Evolutionary conservation across 37 sponge, comb jelly and placozoan species (phyloP), one percentile per base, ranked within the genome.

Genomic region (Geodia barretti): DNA sequence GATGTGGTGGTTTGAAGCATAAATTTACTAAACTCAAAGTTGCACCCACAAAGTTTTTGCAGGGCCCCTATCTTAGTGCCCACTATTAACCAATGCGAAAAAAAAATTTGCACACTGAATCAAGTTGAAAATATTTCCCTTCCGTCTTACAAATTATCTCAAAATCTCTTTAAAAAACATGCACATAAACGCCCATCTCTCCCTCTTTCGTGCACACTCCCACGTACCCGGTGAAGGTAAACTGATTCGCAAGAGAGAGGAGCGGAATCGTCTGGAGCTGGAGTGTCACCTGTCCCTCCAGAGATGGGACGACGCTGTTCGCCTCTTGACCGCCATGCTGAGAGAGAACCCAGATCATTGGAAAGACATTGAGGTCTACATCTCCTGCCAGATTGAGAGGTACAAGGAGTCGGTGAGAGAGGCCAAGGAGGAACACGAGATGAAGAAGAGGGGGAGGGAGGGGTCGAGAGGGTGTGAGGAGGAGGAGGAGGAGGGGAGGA

Each of bases 341-440:
- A 43, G 41, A 24, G 42, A 60, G 17, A 41, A 42, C 19, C 86
- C 90, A 25, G 93, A 93, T 75, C 85, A 85, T 47, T 93, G 93
- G 93, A 69, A 70, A 25, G 47, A 78, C 73, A 58, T 79, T 4
- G 39, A 60, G 37, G 47, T 43, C 29, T 93, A 89, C 83, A 73
- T 88, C 64, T 29, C 32, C 2, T 64, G 78, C 39, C 87, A 88
- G 83, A 38, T 92, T 20, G 24, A 80, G 59, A 42, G 83, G 21
- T 24, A 35, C 34, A 3, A 37, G 41, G 32, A 14, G 9, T 19
- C 28, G 2, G 47, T 8, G 28, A 2, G 40, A 31, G 32, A 68
- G 3, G 47, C 69, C 19, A 68, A 68, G 70, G 5, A 34, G 5
- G 58, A 73, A 29, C 58, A 43, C 24, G 58, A 73, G 58, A 73